Evolutionary conservation across 2,888 invertebrate species (phyloP), one percentile per base, ranked within the genome.

Genomic region (Brachypalpus laphriformis): DNA sequence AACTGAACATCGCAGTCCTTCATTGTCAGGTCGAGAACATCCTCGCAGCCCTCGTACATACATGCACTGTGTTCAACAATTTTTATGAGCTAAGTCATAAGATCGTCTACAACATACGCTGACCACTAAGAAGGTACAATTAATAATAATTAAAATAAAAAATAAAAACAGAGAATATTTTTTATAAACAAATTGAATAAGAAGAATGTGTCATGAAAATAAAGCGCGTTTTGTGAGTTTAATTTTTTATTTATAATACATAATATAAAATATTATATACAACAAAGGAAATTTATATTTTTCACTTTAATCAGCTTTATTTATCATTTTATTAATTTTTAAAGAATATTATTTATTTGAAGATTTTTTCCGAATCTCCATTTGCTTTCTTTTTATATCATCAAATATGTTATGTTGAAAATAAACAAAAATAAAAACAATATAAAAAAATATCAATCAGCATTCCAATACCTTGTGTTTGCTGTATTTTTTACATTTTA

Each of bases 211-310:
- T 61, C 0, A 22, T 8, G 6, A 7, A 28, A 72, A 42, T 16
- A 63, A 47, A 3, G 7, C 47, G 20, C 4, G 8, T 1, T 5
- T 68, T 76, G 66, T 76, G 66, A 66, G 56, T 76, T 76, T 66
- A 49, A 18, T 65, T 59, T 40, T 78, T 45, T 49, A 82, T 83
- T 85, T 81, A 75, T 86, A 75, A 81, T n/a, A n/a, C n/a, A n/a
- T 81, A 61, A 71, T 86, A 86, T 76, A 82, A 86, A 82, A 82
- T 86, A 82, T 82, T 66, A 81, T 82, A 71, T 86, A 86, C 81
- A 82, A 82, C 82, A 86, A 59, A 82, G 70, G 70, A 82, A 81
- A 85, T 54, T 47, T 80, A 20, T 74, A 18, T 31, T 71, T 25
- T 74, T 80, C 47, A 37, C 47, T 65, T 76, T 82, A 37, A 51